Percentiles rank a stretch among this genome's conserved stretches.
These are phyloP conservation scores for Alces alces DNA, from an alignment of 2,113 vertebrate species.

Conservation along the genomic window DNA sequence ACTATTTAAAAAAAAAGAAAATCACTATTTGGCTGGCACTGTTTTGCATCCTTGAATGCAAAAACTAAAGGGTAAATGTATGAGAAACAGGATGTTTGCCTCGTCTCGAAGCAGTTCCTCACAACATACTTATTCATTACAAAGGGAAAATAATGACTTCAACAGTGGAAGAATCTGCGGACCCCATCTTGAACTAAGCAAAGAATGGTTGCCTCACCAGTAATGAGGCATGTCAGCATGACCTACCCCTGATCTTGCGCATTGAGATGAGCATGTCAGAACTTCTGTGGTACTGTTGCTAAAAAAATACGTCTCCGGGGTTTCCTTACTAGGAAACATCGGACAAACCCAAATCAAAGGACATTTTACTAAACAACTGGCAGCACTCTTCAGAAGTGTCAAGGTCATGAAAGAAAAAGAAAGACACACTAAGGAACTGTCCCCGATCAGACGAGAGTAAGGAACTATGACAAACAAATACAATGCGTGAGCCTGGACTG, in stretches of 20 bases:
- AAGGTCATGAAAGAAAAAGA: not conserved
- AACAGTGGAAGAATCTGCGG: not conserved
- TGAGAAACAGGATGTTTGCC: not conserved
- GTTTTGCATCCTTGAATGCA: not conserved
- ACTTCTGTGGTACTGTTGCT: not conserved
- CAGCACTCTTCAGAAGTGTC: not conserved
- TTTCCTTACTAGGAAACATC: not conserved
- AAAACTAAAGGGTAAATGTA: not conserved
- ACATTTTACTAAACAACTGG: not conserved
- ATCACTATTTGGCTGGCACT: not conserved
- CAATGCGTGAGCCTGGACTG: not conserved
- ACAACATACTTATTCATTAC: not conserved
- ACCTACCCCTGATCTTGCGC: rapidly evolving
- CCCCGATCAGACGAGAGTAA: not conserved
- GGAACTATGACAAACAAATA: not conserved
- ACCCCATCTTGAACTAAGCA: not conserved
- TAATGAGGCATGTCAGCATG: rapidly evolving
- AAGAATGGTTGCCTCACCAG: not conserved
- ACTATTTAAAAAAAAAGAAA: not conserved
- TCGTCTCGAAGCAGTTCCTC: not conserved
- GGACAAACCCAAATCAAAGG: not conserved
- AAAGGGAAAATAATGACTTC: not conserved
- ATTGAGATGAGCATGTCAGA: rapidly evolving
- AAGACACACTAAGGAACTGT: not conserved
- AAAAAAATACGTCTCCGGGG: not conserved